Evolutionary conservation across 1,140 invertebrate species (phyloP).

Genomic region (Hirudo medicinalis): DNA sequence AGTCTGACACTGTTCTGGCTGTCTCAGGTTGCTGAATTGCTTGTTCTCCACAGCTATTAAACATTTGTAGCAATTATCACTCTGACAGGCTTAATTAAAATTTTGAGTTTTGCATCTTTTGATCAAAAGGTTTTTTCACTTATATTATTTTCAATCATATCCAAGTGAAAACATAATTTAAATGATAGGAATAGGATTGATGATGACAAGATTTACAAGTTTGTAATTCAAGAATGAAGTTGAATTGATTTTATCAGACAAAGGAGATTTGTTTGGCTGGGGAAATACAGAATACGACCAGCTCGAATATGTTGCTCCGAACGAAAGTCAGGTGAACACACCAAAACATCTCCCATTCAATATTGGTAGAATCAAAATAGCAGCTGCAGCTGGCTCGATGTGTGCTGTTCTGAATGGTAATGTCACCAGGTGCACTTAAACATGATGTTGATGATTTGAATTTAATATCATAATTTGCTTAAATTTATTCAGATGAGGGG

Average conservation of each 20-base stretch:
- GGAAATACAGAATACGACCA: conserved; percentile 90
- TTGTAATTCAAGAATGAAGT: no score
- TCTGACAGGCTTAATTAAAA: no score
- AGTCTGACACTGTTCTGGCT: conserved; percentile 74
- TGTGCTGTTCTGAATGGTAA: conserved; percentile 69
- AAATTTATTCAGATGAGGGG: conserved; percentile 51
- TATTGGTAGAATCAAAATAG: conserved; percentile 62
- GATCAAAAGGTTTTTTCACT: no score
- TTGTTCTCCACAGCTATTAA: no score
- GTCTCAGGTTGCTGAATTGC: conserved; percentile 55
- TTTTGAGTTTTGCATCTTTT: no score
- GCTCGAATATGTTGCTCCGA: conserved; percentile 42
- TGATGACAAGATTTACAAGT: no score
- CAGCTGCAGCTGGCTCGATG: conserved; percentile 71
- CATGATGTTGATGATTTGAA: background rate
- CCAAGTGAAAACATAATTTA: no score
- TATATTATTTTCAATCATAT: no score
- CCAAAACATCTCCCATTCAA: conserved; percentile 51
- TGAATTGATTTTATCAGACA: conserved; percentile 46
- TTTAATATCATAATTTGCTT: background rate
- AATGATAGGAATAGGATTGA: no score
- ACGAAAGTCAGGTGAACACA: conserved; percentile 45
- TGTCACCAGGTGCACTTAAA: conserved; percentile 15
- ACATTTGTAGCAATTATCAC: no score
- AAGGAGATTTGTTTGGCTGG: conserved; percentile 89